These are phyloP conservation scores for Melinaea menophilus DNA, from an alignment of 2,888 invertebrate genomes.

Conservation along the genomic window DNA sequence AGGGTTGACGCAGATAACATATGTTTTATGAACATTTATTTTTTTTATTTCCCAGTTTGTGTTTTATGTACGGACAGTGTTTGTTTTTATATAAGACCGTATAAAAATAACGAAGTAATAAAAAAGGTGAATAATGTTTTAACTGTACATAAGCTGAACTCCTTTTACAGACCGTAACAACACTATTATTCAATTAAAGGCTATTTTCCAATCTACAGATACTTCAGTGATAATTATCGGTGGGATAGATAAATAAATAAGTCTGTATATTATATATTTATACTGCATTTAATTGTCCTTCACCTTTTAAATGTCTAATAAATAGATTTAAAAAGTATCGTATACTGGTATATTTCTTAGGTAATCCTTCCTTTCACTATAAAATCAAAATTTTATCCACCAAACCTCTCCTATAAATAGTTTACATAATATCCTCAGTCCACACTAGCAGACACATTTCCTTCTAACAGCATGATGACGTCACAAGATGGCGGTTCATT, in stretches of 20 bases:
- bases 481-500: neutral
- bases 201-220: slow-evolving; percentile 2
- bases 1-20: no score
- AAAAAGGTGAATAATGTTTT: neutral
- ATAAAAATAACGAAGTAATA: neutral
- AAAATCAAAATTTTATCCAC: no score
- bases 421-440: neutral
- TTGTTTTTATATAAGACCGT: neutral
- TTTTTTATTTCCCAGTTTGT: neutral
- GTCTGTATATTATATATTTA: no score
- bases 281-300: no score
- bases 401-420: no score
- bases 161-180: neutral
- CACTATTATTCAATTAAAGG: neutral
- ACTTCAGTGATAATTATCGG: neutral
- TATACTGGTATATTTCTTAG: no score
- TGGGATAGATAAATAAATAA: no score
- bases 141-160: neutral
- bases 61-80: neutral
- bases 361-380: no score
- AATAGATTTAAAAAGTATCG: no score
- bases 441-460: neutral
- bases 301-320: no score
- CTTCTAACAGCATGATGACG: neutral
- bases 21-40: no score